Base-by-base conservation (phyloP, 2,888 invertebrate genomes). In the Andrena marginata region DNA sequence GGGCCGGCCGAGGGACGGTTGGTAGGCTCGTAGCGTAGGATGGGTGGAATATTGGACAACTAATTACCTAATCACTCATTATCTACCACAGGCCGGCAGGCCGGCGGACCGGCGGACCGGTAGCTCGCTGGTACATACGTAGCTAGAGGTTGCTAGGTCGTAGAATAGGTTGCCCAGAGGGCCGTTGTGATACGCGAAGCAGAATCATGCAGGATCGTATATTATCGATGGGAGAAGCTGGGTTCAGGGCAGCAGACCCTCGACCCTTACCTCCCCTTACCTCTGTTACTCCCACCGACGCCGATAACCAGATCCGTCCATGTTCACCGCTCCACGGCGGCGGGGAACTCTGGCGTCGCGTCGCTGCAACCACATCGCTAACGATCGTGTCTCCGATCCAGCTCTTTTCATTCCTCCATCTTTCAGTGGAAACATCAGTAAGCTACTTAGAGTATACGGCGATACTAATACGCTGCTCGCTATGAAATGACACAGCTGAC, bases 1-100 rank as follows among this genome's bases (percentile, higher is more conserved):
- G 51, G 59, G 60, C 13, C 26, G 65, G 59, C n/a, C 20, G 20
- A 31, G 59, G 51, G 35, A 13, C 20, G 35, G 33, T 67, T 67
- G 23, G 29, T 26, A 42, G n/a, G 64, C 5, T n/a, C 2, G 71
- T 51, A 29, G 79, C 42, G 82, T 65, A 68, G 85, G 87, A 85
- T 77, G 86, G 87, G 78, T 83, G 85, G 90, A 90, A 91, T 92
- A 92, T 92, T 91, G 90, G 90, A 88, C 91, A 91, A 92, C 90
- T 92, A 92, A 92, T 92, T 91, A 92, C 90, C 92, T 91, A 92
- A 92, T 92, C 92, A 89, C 89, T 92, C 92, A 91, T 92, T 92
- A 92, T 90, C 91, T 87, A 90, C 85, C 90, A 85, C 88, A 90
- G 89, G 87, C 83, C 86, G 88, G 86, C 84, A 85, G 83, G 70